Percentiles rank a stretch among this genome's conserved stretches.
Conservation (phyloP, 1,140 invertebrate genomes). For the Pseudomyrmex pallidus region DNA sequence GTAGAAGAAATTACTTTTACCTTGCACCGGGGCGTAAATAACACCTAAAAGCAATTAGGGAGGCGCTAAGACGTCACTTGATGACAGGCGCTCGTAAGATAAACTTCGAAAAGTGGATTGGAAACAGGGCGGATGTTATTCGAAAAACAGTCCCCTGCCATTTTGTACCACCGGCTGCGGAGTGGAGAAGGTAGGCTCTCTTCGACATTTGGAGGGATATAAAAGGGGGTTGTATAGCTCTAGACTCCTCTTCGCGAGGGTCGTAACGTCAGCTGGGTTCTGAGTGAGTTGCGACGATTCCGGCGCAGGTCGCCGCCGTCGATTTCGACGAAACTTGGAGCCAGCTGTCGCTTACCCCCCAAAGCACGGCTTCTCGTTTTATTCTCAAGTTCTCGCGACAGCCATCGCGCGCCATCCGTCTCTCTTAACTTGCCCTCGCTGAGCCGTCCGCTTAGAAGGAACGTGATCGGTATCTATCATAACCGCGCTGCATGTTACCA, state of each 20-base stretch:
- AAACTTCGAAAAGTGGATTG: slow-evolving; percentile 40
- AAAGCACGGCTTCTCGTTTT: slow-evolving; percentile 65
- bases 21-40: not conserved
- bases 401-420: slow-evolving; percentile 18
- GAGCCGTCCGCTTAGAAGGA: slow-evolving; percentile 19
- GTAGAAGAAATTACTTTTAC: not conserved
- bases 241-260: slow-evolving; percentile 53
- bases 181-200: slow-evolving; percentile 49
- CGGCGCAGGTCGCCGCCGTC: slow-evolving; percentile 43
- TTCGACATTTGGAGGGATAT: slow-evolving; percentile 11
- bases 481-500: not conserved
- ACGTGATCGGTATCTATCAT: slow-evolving; percentile 62
- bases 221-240: slow-evolving; percentile 47
- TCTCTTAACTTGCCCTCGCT: slow-evolving; percentile 21
- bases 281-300: slow-evolving; percentile 73
- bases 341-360: slow-evolving; percentile 72
- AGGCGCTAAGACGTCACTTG: not conserved
- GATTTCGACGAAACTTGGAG: slow-evolving; percentile 68
- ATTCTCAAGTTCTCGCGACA: slow-evolving; percentile 61
- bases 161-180: slow-evolving; percentile 68
- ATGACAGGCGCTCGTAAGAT: slow-evolving; percentile 5
- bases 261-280: slow-evolving; percentile 74
- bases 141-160: slow-evolving; percentile 63
- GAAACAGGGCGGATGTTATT: slow-evolving; percentile 61
- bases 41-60: not conserved